These are phyloP conservation scores for Helleia helle DNA, from an alignment of 2,888 invertebrate genomes.

Conservation along the genomic window DNA sequence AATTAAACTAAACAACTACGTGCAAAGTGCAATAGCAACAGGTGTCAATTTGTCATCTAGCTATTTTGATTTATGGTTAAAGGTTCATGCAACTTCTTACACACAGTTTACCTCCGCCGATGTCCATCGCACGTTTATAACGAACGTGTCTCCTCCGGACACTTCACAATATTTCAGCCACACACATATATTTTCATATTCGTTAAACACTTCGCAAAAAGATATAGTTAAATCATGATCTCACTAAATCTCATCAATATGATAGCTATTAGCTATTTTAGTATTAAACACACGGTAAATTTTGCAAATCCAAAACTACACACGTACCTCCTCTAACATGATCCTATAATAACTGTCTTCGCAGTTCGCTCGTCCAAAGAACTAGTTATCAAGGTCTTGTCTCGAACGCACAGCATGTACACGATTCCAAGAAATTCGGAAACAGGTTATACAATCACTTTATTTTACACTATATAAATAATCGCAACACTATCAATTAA, in stretches of 20 bases:
- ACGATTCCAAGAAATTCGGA: constrained; percentile 58
- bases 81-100: constrained; percentile 50
- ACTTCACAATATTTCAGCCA: constrained; percentile 49
- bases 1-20: constrained; percentile 28
- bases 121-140: constrained; percentile 56
- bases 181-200: constrained; percentile 55
- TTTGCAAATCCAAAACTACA: constrained; percentile 60
- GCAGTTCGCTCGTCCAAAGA: constrained; percentile 60
- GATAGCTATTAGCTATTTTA: constrained; percentile 25
- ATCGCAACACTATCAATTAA: no score
- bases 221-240: constrained; percentile 43
- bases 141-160: constrained; percentile 42
- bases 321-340: constrained; percentile 71
- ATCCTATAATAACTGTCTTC: constrained; percentile 68
- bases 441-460: constrained; percentile 50
- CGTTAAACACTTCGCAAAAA: constrained; percentile 45
- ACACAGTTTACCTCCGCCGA: constrained; percentile 64
- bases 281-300: constrained; percentile 44
- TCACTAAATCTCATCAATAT: constrained; percentile 52
- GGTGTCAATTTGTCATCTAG: constrained; percentile 34
- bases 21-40: constrained; percentile 47
- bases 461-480: constrained; percentile 29
- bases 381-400: constrained; percentile 74
- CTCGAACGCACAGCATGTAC: constrained; percentile 52
- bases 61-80: constrained; percentile 22